Evolutionary conservation across 2,113 vertebrate genomes (phyloP).

Genomic region (Hemicordylus capensis): DNA sequence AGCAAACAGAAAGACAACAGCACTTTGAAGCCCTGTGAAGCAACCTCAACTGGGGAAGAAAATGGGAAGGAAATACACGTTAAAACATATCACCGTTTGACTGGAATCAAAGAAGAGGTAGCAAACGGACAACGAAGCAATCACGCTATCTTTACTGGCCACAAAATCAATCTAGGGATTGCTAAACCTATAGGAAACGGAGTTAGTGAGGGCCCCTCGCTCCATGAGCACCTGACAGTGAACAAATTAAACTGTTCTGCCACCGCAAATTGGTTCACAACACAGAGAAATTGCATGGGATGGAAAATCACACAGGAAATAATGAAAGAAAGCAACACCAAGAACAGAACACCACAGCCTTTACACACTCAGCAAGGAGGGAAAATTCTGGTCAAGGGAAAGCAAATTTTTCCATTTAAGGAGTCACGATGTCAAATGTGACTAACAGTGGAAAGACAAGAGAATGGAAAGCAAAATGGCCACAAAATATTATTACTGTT

Average conservation of each 20-base stretch:
- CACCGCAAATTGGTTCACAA: neutral
- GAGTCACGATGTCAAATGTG: neutral
- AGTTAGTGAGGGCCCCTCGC: neutral
- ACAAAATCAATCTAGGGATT: constrained; percentile 57
- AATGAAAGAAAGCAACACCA: too few relatives aligned
- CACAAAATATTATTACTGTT: neutral
- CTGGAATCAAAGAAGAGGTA: constrained; percentile 52
- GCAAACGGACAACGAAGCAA: constrained; percentile 49
- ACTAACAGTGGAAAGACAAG: neutral
- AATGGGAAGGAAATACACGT: constrained; percentile 12
- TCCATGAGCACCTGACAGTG: neutral
- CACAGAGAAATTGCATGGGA: neutral
- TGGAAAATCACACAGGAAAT: constrained; percentile 59
- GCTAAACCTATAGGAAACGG: constrained; percentile 48
- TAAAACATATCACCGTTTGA: constrained; percentile 17
- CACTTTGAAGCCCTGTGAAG: constrained; percentile 40
- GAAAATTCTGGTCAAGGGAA: constrained; percentile 1
- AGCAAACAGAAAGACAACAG: constrained; percentile 18
- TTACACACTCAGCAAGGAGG: neutral
- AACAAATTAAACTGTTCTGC: accelerated
- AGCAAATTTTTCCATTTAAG: neutral
- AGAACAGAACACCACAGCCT: constrained; percentile 1
- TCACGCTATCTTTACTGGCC: constrained; percentile 23
- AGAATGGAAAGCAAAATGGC: neutral
- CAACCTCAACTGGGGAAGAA: constrained; percentile 63